Evolutionary conservation across 2,888 invertebrate species (phyloP).

Genomic region (Cataglyphis rosenhaueri): DNA sequence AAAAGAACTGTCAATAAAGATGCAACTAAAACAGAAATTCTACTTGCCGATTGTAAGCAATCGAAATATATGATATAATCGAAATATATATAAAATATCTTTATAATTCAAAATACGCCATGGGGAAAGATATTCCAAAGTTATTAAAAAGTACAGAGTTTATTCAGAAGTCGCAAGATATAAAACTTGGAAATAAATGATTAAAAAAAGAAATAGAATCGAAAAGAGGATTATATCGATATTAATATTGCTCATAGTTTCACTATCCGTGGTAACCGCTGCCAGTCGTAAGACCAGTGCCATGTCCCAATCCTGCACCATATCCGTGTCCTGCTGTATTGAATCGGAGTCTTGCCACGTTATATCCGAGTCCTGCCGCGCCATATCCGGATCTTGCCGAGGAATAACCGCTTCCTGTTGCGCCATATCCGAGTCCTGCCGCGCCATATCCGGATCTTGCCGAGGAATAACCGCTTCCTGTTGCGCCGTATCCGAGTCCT

Average conservation of each 20-base stretch:
- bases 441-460: slow-evolving; percentile 1
- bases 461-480: background rate
- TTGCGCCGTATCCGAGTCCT: background rate
- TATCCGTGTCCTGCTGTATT: slow-evolving; percentile 22
- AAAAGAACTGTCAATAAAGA: background rate
- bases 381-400: slow-evolving; percentile 29
- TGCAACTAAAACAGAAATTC: slow-evolving; percentile 6
- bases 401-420: slow-evolving; percentile 16
- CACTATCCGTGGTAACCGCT: slow-evolving; percentile 62
- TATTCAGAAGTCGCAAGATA: slow-evolving; percentile 49
- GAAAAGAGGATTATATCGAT: background rate
- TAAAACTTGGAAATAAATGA: slow-evolving; percentile 7
- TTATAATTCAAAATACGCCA: too few relatives aligned
- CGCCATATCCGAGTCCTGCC: background rate
- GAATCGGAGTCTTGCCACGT: slow-evolving; percentile 13
- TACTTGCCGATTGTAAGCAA: slow-evolving; percentile 16
- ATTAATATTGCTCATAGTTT: slow-evolving; percentile 14
- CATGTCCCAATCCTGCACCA: slow-evolving; percentile 55
- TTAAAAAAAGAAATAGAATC: background rate
- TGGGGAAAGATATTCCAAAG: background rate
- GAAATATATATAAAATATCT: too few relatives aligned
- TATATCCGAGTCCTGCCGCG: slow-evolving; percentile 6
- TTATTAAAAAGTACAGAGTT: slow-evolving; percentile 45
- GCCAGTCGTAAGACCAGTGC: slow-evolving; percentile 50
- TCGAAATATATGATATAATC: background rate